Percentiles rank a stretch among this genome's conserved stretches.
Evolutionary conservation across 2,113 vertebrate species (phyloP).

Genomic region (Oceanites oceanicus): DNA sequence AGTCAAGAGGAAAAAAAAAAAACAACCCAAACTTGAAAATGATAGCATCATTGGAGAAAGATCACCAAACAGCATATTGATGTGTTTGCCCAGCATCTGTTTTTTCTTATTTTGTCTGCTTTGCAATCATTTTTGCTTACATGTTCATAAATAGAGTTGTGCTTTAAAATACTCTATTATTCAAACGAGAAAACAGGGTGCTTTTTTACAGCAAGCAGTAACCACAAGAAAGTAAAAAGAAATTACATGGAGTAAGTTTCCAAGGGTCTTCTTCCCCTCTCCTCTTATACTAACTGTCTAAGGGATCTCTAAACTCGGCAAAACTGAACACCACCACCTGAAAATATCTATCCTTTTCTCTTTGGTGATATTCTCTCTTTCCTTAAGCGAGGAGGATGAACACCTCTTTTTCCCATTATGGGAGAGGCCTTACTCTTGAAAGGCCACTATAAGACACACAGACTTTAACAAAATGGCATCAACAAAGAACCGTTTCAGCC

Average conservation of each 20-base stretch:
- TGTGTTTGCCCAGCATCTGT: neutral
- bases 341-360: neutral
- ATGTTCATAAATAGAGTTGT: neutral
- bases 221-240: neutral
- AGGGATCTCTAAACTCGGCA: neutral
- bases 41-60: neutral
- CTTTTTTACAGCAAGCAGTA: neutral
- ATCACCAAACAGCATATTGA: neutral
- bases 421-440: slow-evolving; percentile 68
- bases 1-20: neutral
- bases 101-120: neutral
- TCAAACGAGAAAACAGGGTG: neutral
- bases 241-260: neutral
- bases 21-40: neutral
- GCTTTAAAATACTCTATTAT: neutral
- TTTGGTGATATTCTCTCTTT: neutral
- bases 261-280: neutral
- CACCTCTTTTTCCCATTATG: neutral
- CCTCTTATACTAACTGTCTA: neutral
- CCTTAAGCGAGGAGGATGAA: neutral
- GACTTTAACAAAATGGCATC: slow-evolving; percentile 77
- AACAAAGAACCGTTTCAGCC: slow-evolving; percentile 75
- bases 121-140: neutral
- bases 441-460: slow-evolving; percentile 78
- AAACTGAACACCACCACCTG: neutral